A percentile compares a stretch with the other conserved stretches of the same genome.
Evolutionary conservation across 2,113 vertebrate genomes (phyloP).

Genomic region (Melanerpes aurifrons): DNA sequence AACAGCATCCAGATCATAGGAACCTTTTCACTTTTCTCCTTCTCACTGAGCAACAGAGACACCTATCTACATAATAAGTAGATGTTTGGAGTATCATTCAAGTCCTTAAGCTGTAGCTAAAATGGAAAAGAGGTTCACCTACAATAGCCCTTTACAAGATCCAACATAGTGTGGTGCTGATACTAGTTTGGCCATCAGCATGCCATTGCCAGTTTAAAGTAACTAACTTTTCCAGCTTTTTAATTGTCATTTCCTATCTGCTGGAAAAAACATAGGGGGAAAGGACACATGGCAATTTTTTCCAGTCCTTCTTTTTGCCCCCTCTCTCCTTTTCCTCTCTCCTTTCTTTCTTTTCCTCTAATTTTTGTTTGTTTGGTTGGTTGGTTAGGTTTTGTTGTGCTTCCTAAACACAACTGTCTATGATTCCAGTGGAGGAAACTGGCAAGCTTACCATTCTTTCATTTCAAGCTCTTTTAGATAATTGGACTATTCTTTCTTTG

Average conservation of each 20-base stretch:
- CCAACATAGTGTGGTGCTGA: neutral
- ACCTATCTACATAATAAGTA: neutral
- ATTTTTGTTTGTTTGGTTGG: too few species aligned
- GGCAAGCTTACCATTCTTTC: neutral
- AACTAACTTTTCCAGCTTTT: neutral
- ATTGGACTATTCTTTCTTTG: neutral
- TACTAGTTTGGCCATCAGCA: neutral
- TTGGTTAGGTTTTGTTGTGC: too few species aligned
- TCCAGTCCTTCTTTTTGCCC: fast-evolving
- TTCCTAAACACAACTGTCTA: neutral
- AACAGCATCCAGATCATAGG: neutral
- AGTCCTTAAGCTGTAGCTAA: neutral
- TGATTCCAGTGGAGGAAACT: neutral
- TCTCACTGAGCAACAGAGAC: neutral
- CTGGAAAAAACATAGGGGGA: neutral
- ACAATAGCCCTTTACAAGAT: neutral
- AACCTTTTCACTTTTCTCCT: neutral
- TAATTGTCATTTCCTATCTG: neutral
- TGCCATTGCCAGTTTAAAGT: neutral
- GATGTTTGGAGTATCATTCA: neutral
- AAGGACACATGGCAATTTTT: neutral
- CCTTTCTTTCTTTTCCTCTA: too few species aligned
- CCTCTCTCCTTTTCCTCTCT: too few species aligned
- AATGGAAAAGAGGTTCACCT: neutral
- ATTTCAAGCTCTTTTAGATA: neutral